Base-by-base conservation (phyloP, 2,113 vertebrate species). In the Loxodonta africana region DNA sequence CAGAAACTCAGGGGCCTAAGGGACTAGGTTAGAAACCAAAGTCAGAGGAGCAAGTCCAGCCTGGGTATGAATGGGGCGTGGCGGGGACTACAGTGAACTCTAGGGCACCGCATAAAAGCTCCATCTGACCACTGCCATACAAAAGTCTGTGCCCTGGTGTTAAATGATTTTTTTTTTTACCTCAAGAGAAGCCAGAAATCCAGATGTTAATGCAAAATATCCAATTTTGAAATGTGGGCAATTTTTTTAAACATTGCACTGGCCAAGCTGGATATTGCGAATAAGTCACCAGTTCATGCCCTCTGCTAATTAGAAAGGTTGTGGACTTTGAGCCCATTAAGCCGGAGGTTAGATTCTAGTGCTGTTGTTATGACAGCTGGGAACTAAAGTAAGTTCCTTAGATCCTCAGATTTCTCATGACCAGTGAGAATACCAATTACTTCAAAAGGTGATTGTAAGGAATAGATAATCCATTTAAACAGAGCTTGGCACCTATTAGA, bases 401-500 rank as follows among this genome's bases (percentile, higher is more conserved):
- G 21, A 69, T 15, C 28, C 46, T 74, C 83, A 62, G 46, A 71
- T 71, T 77, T 86, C 21, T 96, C 17, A 21, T 69, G 30, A 18
- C 84, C 51, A 41, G 0, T 74, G 84, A 78, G 67, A 87, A 73
- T 92, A 73, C 80, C 26, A 97, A 23, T 86, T 53, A 83, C 33
- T 96, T 90, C 74, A 30, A 69, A 90, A 80, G 25, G 46, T 92
- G 93, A 76, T 46, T 87, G 48, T 77, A 85, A 93, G 60, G 41
- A 93, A 63, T 46, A 73, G 53, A 51, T 88, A 46, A 21, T 60
- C 8, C 18, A 85, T 86, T 3, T 94, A 78, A 87, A 65, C 37
- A 93, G 25, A 69, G 44, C 37, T 69, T 96, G 71, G 57, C 15
- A 53, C 21, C 60, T 88, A 1, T 21, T 81, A 37, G 21, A 33